These are phyloP conservation scores for Chlamydotis undulata DNA, from an alignment of 2,113 vertebrate species.

Conservation along the genomic window DNA sequence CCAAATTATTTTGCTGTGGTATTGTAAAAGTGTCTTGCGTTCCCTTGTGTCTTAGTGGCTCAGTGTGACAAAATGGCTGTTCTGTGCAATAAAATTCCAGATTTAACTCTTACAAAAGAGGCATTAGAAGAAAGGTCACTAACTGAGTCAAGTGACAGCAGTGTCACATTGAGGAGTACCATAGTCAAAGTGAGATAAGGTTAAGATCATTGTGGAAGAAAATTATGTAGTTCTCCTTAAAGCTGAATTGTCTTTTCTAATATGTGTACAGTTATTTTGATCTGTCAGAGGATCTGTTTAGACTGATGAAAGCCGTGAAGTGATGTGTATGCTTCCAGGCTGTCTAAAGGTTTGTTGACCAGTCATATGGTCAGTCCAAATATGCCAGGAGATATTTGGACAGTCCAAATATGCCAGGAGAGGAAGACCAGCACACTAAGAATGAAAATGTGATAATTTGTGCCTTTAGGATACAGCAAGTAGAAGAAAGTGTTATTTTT, in stretches of 20 bases:
- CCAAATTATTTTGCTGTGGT: background rate
- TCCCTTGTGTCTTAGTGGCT: background rate
- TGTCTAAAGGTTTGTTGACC: background rate
- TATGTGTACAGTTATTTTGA: background rate
- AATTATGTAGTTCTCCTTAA: background rate
- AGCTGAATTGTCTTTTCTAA: background rate
- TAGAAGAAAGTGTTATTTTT: background rate
- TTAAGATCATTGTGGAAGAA: background rate
- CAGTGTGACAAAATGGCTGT: background rate
- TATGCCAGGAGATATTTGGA: too few relatives aligned
- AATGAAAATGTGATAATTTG: background rate
- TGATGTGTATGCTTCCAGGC: background rate
- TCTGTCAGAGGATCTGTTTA: background rate
- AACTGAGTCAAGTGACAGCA: background rate
- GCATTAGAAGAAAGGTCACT: background rate
- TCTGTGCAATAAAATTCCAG: background rate
- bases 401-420: background rate
- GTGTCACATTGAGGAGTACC: background rate
- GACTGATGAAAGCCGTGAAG: background rate
- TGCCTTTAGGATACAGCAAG: background rate
- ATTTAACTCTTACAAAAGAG: background rate
- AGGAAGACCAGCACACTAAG: background rate
- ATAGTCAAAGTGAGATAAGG: background rate
- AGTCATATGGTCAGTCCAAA: background rate
- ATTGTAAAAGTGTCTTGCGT: background rate